Conservation (phyloP, 2,113 vertebrate genomes). For the Tenrec ecaudatus region DNA sequence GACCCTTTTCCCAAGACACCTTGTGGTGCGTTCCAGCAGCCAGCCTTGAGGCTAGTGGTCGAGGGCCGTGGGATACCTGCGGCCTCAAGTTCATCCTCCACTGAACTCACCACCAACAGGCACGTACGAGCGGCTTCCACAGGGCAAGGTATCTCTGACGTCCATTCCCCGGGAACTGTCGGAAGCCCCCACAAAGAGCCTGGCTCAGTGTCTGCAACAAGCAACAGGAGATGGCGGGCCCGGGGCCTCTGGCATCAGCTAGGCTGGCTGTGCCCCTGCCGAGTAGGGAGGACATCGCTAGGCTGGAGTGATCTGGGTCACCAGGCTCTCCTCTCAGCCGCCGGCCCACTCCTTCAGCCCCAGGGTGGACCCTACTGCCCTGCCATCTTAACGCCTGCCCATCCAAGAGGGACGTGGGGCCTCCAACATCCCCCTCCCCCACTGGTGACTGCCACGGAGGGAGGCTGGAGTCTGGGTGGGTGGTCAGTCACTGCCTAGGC, state of each 20-base stretch:
- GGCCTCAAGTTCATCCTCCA: not conserved
- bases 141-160: no score
- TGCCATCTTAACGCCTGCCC: not conserved
- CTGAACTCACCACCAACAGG: not conserved
- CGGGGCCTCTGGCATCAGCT: not conserved
- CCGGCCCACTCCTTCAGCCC: no score
- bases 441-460: not conserved
- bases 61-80: not conserved
- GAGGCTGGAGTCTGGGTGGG: not conserved
- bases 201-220: not conserved
- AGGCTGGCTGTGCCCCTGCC: not conserved
- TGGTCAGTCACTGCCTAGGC: not conserved
- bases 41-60: not conserved
- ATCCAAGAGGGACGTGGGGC: not conserved
- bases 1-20: not conserved
- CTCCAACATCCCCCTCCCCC: not conserved
- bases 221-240: not conserved
- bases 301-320: not conserved
- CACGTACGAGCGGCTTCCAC: no score
- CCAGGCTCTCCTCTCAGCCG: not conserved
- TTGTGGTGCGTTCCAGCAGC: not conserved
- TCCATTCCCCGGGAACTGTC: no score
- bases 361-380: fast-evolving
- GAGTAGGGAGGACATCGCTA: not conserved
- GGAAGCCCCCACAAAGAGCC: not conserved